phyloP scores from a whole-genome alignment of 2,888 invertebrate species.

The Zaprionus bogoriensis region DNA sequence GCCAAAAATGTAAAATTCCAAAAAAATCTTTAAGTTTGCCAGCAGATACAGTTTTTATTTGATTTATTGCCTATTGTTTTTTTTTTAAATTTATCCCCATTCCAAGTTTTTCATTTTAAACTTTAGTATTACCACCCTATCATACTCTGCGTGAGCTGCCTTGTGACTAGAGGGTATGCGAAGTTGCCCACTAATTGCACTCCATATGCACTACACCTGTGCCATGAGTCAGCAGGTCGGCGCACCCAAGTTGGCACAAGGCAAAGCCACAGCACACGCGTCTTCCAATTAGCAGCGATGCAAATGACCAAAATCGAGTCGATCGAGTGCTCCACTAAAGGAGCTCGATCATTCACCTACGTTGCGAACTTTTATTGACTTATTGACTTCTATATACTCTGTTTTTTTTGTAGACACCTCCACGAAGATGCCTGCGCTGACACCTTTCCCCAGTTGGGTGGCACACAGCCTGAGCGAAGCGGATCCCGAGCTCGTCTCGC shows the following conservation, averaged over 20 bases:
- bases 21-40: no score
- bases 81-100: no score
- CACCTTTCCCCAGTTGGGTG: slow-evolving; percentile 92
- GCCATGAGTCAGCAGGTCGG: slow-evolving; percentile 22
- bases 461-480: slow-evolving; percentile 86
- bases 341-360: slow-evolving; percentile 34
- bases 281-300: slow-evolving; percentile 33
- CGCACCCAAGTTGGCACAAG: slow-evolving; percentile 5
- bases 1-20: no score
- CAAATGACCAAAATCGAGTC: slow-evolving; percentile 24
- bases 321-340: neutral
- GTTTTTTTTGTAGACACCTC: slow-evolving; percentile 85
- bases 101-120: neutral
- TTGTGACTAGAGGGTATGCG: neutral
- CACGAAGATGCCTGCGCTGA: slow-evolving; percentile 87
- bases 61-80: no score
- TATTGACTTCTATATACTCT: neutral
- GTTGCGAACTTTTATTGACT: neutral
- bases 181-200: slow-evolving; percentile 7
- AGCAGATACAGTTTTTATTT: no score
- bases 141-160: neutral
- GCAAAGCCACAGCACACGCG: neutral
- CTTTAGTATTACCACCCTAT: neutral
- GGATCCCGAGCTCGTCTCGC: slow-evolving; percentile 88
- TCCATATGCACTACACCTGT: slow-evolving; percentile 16